These are phyloP conservation scores for Schizopygopsis malacanthus DNA, from an alignment of 2,797 vertebrate species.

Conservation along the genomic window DNA sequence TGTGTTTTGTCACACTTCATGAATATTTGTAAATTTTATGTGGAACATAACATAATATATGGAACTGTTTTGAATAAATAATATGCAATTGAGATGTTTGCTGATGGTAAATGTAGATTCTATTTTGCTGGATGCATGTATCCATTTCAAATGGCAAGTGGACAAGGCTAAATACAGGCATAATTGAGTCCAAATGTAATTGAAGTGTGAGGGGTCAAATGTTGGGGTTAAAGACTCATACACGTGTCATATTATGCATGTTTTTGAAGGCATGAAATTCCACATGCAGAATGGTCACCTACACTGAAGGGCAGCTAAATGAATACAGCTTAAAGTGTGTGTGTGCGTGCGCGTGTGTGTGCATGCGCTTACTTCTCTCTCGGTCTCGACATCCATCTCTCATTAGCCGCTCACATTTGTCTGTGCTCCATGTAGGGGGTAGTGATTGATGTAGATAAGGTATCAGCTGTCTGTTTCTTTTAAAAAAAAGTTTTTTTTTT, in stretches of 20 bases:
- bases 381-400: neutral
- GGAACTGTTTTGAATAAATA: neutral
- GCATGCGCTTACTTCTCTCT: neutral
- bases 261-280: neutral
- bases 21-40: too few relatives aligned
- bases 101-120: neutral
- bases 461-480: conserved; percentile 43
- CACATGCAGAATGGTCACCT: neutral
- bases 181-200: neutral
- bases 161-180: neutral
- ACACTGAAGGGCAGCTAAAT: conserved; percentile 1
- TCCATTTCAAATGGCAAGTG: neutral
- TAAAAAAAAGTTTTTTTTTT: conserved; percentile 32
- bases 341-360: neutral
- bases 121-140: neutral
- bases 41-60: too few relatives aligned
- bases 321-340: conserved; percentile 15
- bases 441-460: conserved; percentile 37
- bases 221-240: too few relatives aligned
- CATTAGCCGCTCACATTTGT: neutral
- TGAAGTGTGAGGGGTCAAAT: neutral
- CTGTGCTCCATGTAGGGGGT: conserved; percentile 6
- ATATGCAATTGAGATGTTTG: neutral
- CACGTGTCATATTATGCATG: neutral
- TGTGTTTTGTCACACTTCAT: neutral